Evolutionary conservation across 30 jellyfish, hydroid and myxozoan genomes (phyloP), one percentile per base, ranked within the genome.

Genomic region (Pelagia noctiluca): DNA sequence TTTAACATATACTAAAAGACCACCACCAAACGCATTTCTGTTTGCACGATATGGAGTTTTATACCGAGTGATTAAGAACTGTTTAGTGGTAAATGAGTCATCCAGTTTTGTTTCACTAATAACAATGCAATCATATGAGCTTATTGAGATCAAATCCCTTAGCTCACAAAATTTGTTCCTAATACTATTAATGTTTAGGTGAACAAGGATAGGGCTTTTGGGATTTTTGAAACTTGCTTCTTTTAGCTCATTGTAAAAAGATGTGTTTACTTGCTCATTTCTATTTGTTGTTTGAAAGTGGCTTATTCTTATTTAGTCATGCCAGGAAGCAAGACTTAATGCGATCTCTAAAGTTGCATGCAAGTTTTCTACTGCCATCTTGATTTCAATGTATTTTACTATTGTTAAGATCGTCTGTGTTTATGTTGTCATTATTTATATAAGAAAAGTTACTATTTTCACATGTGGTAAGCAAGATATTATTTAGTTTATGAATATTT

Each of bases 351-450:
- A n/a, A n/a, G n/a, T n/a, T n/a, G n/a, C n/a, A n/a, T n/a, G n/a
- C n/a, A n/a, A n/a, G n/a, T n/a, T n/a, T n/a, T n/a, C n/a, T n/a
- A n/a, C n/a, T n/a, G 57, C 57, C 57, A 8, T 42, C 16, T 16
- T 42, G 8, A 42, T 42, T 42, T 16, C 8, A 42, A 42, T 42
- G 57, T 63, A 42, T 47, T 26, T 35, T 16, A 46, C 72, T 72
- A 31, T 25, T 46, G 47, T 48, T 37, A 11, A 37, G 38, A 48
- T 36, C 7, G 21, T 72, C 38, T 29, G 22, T 1, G 2, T 18
- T 42, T 13, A 72, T 46, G 71, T 35, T 36, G 25, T 48, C 24
- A 26, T 72, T 72, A 46, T 72, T 46, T 19, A 72, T 42, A 33
- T 30, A 72, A 2, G 3, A 3, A 22, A 36, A 12, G 30, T 72